Evolutionary conservation across 2,113 vertebrate genomes (phyloP).

Genomic region (Copsychus sechellarum): DNA sequence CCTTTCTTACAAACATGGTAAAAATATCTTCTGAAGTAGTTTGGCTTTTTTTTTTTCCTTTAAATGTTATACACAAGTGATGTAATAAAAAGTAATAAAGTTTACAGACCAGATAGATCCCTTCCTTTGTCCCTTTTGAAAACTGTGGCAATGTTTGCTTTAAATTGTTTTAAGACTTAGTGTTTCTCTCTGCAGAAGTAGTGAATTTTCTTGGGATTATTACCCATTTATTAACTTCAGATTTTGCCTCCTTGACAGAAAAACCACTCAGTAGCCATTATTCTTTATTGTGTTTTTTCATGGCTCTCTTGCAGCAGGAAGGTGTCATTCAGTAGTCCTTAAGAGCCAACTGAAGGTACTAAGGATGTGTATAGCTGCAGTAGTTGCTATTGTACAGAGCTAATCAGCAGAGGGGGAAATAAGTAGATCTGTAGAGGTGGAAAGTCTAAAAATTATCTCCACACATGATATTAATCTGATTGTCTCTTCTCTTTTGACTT

Average conservation of each 20-base stretch:
- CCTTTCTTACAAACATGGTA: background rate
- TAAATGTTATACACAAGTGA: background rate
- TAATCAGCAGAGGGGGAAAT: background rate
- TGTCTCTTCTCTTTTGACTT: background rate
- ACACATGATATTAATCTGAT: background rate
- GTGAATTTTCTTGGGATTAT: background rate
- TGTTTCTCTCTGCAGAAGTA: background rate
- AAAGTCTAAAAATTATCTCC: background rate
- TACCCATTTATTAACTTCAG: background rate
- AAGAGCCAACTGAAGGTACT: background rate
- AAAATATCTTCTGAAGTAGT: background rate
- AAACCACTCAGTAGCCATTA: background rate
- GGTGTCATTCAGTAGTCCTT: background rate
- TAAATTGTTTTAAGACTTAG: background rate
- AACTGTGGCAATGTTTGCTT: background rate
- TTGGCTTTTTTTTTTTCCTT: fast-evolving
- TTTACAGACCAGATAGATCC: background rate
- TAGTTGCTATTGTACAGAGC: background rate
- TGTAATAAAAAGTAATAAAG: background rate
- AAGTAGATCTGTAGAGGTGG: background rate
- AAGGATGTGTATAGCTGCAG: background rate
- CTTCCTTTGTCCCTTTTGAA: background rate
- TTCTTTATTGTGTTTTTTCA: background rate
- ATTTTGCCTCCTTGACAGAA: background rate
- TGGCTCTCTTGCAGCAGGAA: background rate